Percentiles rank a stretch among this genome's conserved stretches.
Evolutionary conservation across 1,140 invertebrate genomes (phyloP).

Genomic region (Piezodorus guildinii): DNA sequence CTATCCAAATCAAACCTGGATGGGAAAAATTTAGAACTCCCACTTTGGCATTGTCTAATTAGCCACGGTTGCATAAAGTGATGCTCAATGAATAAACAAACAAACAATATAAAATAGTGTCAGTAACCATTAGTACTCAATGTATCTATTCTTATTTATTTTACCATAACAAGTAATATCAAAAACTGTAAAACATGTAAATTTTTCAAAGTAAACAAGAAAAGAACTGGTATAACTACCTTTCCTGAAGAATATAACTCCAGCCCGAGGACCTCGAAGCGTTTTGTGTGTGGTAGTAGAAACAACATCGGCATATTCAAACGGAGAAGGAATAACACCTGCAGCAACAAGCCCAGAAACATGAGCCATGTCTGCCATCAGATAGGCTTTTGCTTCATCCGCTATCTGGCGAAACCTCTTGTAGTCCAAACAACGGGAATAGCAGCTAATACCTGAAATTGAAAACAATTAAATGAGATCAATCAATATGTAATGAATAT

Average conservation of each 20-base stretch:
- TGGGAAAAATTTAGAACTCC: too few relatives aligned
- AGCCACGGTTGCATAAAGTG: too few relatives aligned
- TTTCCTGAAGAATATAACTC: slow-evolving; percentile 82
- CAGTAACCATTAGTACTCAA: too few relatives aligned
- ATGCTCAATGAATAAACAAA: too few relatives aligned
- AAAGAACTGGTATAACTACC: slow-evolving; percentile 36
- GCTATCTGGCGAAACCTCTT: slow-evolving; percentile 80
- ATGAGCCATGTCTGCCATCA: slow-evolving; percentile 96
- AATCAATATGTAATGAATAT: too few relatives aligned
- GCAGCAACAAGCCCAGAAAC: slow-evolving; percentile 85
- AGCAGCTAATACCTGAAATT: slow-evolving; percentile 68
- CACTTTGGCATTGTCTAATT: too few relatives aligned
- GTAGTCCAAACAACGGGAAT: slow-evolving; percentile 75
- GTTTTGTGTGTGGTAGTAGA: slow-evolving; percentile 95
- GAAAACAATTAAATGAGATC: slow-evolving; percentile 13
- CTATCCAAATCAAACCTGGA: too few relatives aligned
- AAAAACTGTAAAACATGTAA: background rate
- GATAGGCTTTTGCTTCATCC: slow-evolving; percentile 68
- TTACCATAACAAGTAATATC: background rate
- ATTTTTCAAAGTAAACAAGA: background rate
- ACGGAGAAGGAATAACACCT: slow-evolving; percentile 75
- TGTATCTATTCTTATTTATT: background rate
- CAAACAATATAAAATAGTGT: too few relatives aligned
- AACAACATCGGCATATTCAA: slow-evolving; percentile 87
- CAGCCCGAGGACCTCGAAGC: slow-evolving; percentile 77